phyloP scores from a whole-genome alignment of 1,140 invertebrate species.

The Wiebesia pumilae region DNA sequence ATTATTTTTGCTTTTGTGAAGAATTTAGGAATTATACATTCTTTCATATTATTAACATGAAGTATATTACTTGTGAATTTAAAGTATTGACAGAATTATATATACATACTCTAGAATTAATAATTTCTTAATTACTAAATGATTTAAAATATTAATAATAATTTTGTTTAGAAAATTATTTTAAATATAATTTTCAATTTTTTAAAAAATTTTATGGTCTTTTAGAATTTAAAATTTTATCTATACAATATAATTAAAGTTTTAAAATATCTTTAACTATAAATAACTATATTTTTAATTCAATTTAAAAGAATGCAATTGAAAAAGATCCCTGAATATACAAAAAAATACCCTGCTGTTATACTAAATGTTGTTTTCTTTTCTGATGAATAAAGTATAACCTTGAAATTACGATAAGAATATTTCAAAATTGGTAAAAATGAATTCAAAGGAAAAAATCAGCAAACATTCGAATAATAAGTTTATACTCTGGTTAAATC shows the following conservation, averaged over 20 bases:
- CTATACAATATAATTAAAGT: too few relatives aligned
- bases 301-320: neutral
- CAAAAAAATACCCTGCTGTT: neutral
- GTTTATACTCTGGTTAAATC: neutral
- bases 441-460: neutral
- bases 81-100: too few relatives aligned
- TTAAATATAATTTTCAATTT: too few relatives aligned
- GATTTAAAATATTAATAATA: too few relatives aligned
- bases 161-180: too few relatives aligned
- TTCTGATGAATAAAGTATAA: conserved; percentile 1
- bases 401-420: neutral
- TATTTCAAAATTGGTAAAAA: neutral
- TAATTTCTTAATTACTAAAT: too few relatives aligned
- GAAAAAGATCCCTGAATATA: neutral
- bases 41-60: too few relatives aligned
- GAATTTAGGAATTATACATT: too few relatives aligned
- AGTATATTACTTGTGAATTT: too few relatives aligned
- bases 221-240: neutral
- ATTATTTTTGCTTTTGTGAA: too few relatives aligned
- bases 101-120: too few relatives aligned
- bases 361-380: neutral
- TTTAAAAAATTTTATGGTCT: too few relatives aligned
- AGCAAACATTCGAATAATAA: neutral
- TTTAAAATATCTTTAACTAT: neutral
- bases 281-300: neutral